Evolutionary conservation across 2,113 vertebrate genomes (phyloP), one percentile per base, ranked within the genome.

Genomic region (Butastur rufipennis): DNA sequence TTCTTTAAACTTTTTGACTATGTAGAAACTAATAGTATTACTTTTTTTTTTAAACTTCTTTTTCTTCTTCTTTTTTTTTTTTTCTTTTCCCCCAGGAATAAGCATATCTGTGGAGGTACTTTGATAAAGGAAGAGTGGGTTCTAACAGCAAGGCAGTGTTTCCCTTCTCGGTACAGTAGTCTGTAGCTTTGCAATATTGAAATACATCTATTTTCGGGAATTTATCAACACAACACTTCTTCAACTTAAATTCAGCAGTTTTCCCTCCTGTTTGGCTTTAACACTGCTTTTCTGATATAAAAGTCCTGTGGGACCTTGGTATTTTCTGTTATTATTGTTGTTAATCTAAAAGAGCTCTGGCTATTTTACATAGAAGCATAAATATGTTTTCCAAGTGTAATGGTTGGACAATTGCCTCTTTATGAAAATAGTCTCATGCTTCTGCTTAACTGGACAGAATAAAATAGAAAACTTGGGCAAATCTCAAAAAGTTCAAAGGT

Each of bases 61-160:
- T 22, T 23, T 17, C 93, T 50, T 26, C 48, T 50, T 50, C 7
- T 25, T 17, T 90, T 50, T 7, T 50, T 19, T 27, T 85, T 59
- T 13, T 70, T 86, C 88, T 29, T 25, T 22, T 13, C 90, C 6
- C 22, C 5, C 23, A 99, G 99, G 97, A 98, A 98, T 68, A 98
- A 97, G 86, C 99, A 99, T 98, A 99, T 99, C 98, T 99, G 99
- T 56, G 99, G 99, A 75, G 99, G 99, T n/a, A 99, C 99, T 50
- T 97, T 99, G 92, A 98, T 99, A 97, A 98, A 99, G 91, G 99
- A 99, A 78, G 98, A 99, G 85, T 99, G 99, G 99, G 99, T 99
- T 67, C 98, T 99, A 92, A 99, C 99, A 29, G 99, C 99, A 96
- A 98, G 98, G 75, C 99, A 99, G 73, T 99, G 99, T 95, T 99